Conservation (phyloP, 2,113 vertebrate species). For the Brachionichthys hirsutus region DNA sequence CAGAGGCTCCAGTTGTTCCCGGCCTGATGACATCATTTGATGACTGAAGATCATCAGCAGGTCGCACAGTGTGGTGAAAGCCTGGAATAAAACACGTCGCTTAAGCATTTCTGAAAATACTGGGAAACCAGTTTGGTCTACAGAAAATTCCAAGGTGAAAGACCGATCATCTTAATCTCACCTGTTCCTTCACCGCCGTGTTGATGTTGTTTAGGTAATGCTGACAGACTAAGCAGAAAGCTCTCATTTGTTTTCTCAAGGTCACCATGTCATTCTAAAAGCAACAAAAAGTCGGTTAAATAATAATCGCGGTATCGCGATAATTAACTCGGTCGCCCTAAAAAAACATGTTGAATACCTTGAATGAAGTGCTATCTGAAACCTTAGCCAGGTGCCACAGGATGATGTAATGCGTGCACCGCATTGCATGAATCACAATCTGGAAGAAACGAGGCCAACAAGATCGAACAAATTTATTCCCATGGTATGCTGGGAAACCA, state of each 20-base stretch:
- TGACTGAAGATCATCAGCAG: slow-evolving; percentile 97
- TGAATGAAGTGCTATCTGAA: slow-evolving; percentile 88
- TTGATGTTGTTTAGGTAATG: slow-evolving; percentile 94
- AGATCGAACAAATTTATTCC: not conserved
- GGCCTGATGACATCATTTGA: slow-evolving; percentile 93
- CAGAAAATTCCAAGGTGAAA: not conserved
- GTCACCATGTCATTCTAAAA: slow-evolving; percentile 87
- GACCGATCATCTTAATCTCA: slow-evolving; percentile 44
- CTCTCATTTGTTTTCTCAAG: slow-evolving; percentile 94
- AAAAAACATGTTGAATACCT: slow-evolving; percentile 75
- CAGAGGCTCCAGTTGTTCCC: slow-evolving; percentile 90
- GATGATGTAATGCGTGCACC: slow-evolving; percentile 96
- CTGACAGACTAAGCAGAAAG: slow-evolving; percentile 96
- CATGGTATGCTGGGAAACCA: too few species aligned
- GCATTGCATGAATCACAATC: slow-evolving; percentile 96
- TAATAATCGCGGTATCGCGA: too few species aligned
- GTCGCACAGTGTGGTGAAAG: slow-evolving; percentile 94
- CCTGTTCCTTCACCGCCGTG: slow-evolving; percentile 96
- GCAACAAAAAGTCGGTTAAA: slow-evolving; percentile 17
- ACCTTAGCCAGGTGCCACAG: slow-evolving; percentile 96
- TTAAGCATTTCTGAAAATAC: slow-evolving; percentile 18
- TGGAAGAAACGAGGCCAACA: slow-evolving; percentile 51
- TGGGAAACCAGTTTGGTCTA: not conserved
- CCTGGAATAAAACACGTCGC: slow-evolving; percentile 74
- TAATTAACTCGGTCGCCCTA: too few species aligned